Evolutionary conservation across 2,888 invertebrate genomes (phyloP), one percentile per base, ranked within the genome.

Genomic region (Volucella inanis): DNA sequence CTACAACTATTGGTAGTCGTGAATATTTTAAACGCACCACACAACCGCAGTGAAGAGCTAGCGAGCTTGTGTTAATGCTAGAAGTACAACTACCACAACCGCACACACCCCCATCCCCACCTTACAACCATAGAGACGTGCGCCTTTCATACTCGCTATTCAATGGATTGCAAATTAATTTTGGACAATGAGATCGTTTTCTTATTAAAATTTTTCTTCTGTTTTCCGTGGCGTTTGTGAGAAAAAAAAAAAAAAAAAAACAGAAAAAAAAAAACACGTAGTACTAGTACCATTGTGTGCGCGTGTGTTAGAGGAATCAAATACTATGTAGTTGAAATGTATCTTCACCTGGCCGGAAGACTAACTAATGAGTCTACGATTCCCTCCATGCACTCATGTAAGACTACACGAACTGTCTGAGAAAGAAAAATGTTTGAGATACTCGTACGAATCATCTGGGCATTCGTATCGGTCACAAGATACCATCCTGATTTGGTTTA

Each of bases 1-100:
- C 76, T 85, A 76, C 71, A 76, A 57, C 80, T 62, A 31, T 31
- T 31, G 31, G 31, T 31, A 71, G 43, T 77, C 84, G 59, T 85
- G 85, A 81, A 85, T 85, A 85, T 62, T 55, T 85, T 76, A 81
- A 72, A 47, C 49, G 52, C 31, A 79, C 64, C 49, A 75, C 70
- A 50, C 65, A 54, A 1, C 61, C 67, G 18, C 39, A 62, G 12
- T 45, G 59, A 61, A 52, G 57, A 59, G 70, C 31, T 31, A 31
- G 31, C 59, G 55, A 50, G 54, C 57, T 31, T 43, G 54, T 75
- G 45, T 68, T 70, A 78, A 83, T 70, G 78, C 50, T 75, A 70
- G 77, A 78, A 78, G 61, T 59, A 74, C 52, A 22, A 50, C 52
- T 38, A 52, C 55, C 10, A 59, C 31, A 47, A 8, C 15, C 55